phyloP scores from a whole-genome alignment of 2,888 invertebrate species.

The Ptilodon capucinus region DNA sequence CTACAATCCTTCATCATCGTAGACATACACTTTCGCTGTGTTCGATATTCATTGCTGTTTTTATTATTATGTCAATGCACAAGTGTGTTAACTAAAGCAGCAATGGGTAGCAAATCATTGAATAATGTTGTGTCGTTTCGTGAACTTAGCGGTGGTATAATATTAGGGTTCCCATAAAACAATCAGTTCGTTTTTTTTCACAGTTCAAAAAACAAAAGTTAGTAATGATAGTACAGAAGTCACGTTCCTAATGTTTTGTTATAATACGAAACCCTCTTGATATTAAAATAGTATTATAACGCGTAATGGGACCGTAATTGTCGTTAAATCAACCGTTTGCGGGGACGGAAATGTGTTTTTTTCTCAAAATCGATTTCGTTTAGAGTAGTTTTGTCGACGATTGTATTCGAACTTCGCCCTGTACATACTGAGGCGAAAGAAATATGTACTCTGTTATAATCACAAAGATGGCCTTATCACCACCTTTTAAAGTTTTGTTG shows the following conservation, averaged over 20 bases:
- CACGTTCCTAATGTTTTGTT: constrained; percentile 68
- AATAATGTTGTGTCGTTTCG: background rate
- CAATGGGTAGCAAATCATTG: constrained; percentile 1
- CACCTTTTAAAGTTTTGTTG: too few species aligned
- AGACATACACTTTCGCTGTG: background rate
- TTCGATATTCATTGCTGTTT: constrained; percentile 5
- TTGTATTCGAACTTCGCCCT: too few species aligned
- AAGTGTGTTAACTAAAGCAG: background rate
- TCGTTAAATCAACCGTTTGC: constrained; percentile 67
- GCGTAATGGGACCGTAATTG: constrained; percentile 62
- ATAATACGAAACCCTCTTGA: constrained; percentile 57
- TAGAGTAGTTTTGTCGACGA: constrained; percentile 51
- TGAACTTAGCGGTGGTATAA: constrained; percentile 2
- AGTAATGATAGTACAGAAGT: constrained; percentile 71
- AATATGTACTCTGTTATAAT: too few species aligned
- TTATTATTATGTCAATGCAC: accelerated
- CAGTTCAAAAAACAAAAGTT: constrained; percentile 45
- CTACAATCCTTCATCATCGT: background rate
- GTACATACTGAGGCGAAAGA: too few species aligned
- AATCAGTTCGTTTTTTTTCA: constrained; percentile 28
- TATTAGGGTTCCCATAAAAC: constrained; percentile 33
- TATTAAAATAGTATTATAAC: constrained; percentile 72
- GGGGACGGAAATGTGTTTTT: constrained; percentile 65
- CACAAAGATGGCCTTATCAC: too few species aligned
- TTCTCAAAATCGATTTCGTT: constrained; percentile 72